Base-by-base conservation (phyloP, 2,888 invertebrate species). In the Axea sp. region DNA sequence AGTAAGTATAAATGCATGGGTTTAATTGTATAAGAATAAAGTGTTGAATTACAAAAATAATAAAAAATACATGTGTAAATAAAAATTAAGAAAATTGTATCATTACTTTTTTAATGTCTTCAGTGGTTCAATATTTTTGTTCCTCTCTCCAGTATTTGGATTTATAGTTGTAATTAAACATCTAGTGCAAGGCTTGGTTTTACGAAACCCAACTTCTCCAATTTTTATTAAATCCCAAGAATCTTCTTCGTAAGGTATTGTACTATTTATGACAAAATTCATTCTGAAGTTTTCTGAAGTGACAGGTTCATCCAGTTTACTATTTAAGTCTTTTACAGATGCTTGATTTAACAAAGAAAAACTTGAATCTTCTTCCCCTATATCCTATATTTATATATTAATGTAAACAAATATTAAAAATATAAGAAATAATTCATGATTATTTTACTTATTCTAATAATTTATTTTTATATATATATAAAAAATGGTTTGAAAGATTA, bases 101-200 rank as follows among this genome's bases (percentile, higher is more conserved):
- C 19, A 37, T 19, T 30, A 60, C 59, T 6, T 3, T 37, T 60
- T 60, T 7, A 62, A 31, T 3, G 60, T 5, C 6, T 26, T 22
- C 9, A 62, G 11, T 7, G 60, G 60, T 28, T 62, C 60, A 1
- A 5, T 7, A 1, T 47, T 49, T 7, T 11, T 0, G 37, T 24
- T 19, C 12, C 39, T 47, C 11, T 28, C 31, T 12, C 39, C 49
- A 6, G 49, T 47, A 2, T 49, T 11, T 7, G 49, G 60, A 31
- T 62, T 22, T 19, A 62, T 62, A 1, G 60, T 62, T 12, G 60
- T 62, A 37, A 62, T 37, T 8, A 62, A 19, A 33, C 60, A 62
- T 17, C 60, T 47, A 7, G 35, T 17, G 15, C 60, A 62, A 9
- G 60, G 60, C 22, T 24, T 47, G 4, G 49, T 9, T 17, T 49